A percentile compares a stretch with the other conserved stretches of the same genome.
Conservation (phyloP, 2,888 invertebrate genomes). For the Orthosia gothica region DNA sequence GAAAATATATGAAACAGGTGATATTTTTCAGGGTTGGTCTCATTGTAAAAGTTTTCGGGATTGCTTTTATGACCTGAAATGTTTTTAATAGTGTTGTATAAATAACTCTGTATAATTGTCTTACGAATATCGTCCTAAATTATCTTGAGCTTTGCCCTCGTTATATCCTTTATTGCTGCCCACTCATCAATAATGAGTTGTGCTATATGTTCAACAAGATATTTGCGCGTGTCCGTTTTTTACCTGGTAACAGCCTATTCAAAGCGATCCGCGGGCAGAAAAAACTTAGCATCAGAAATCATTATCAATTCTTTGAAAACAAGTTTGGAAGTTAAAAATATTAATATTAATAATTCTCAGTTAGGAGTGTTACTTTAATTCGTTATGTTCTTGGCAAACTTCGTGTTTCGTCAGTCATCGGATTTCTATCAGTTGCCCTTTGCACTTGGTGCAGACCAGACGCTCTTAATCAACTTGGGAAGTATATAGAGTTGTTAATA, state of each 20-base stretch:
- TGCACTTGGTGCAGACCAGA: too few species aligned
- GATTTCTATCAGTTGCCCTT: too few species aligned
- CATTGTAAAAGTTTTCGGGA: too few species aligned
- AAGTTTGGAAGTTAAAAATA: too few species aligned
- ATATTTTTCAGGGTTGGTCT: too few species aligned
- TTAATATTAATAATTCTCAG: background rate
- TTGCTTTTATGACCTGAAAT: too few species aligned
- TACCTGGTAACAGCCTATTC: constrained; percentile 8
- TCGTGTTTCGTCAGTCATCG: too few species aligned
- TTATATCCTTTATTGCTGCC: constrained; percentile 50
- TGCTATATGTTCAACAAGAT: constrained; percentile 29
- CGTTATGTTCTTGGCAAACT: too few species aligned
- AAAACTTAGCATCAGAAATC: constrained; percentile 17
- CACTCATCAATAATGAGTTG: constrained; percentile 47
- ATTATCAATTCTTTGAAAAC: constrained; percentile 15
- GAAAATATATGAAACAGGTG: too few species aligned
- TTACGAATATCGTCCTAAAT: constrained; percentile 34
- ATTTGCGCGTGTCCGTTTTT: constrained; percentile 42
- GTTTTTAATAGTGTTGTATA: too few species aligned
- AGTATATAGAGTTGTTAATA: too few species aligned
- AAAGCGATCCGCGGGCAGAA: constrained; percentile 4
- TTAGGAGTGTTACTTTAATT: constrained; percentile 1
- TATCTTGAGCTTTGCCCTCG: constrained; percentile 63
- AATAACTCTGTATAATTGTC: background rate
- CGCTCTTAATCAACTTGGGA: too few species aligned